Base-by-base conservation (phyloP, 2,113 vertebrate genomes). In the Nothoprocta perdicaria region DNA sequence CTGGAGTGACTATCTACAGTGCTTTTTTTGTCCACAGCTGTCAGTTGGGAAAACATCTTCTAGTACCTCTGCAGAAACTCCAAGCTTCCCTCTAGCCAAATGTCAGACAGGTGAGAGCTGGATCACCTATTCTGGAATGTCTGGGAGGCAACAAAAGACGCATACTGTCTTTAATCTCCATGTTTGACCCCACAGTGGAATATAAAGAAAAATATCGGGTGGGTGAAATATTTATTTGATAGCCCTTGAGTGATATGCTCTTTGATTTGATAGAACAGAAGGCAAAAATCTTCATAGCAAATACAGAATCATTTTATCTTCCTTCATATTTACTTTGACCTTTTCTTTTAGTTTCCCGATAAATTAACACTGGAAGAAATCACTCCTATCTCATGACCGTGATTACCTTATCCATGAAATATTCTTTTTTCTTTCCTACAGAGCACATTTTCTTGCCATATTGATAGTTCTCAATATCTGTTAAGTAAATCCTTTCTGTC, bases 221-320 rank as follows among this genome's bases (percentile, higher is more conserved):
- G 16, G 53, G 26, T 29, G 22, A 35, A 62, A 52, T 24, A 7
- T 71, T 72, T 72, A 26, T 29, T 12, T 2, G 3, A 19, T 53
- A 53, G 27, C 24, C 17, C 33, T 53, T 52, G 26, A 72, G 33
- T 12, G 68, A 53, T 72, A 40, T 16, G 6, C 12, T 21, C 33
- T 52, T 53, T 38, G 24, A 17, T 40, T 38, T 72, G 26, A 52
- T n/a, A 50, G 46, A 48, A 46, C 24, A 68, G 45, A 68, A 14
- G 33, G 31, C 43, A 66, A 45, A 41, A 17, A 52, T 63, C 7
- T 84, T n/a, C 22, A 76, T 1, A 6, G 6, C 6, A 15, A 29
- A 38, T 14, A 17, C 16, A 73, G 76, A 52, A 2, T 4, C 58
- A 24, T 68, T 12, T 31, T 27, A 1, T 0, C 4, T 29, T 29